These are phyloP conservation scores for Andrena bicolor DNA, from an alignment of 2,888 invertebrate species.

Conservation along the genomic window DNA sequence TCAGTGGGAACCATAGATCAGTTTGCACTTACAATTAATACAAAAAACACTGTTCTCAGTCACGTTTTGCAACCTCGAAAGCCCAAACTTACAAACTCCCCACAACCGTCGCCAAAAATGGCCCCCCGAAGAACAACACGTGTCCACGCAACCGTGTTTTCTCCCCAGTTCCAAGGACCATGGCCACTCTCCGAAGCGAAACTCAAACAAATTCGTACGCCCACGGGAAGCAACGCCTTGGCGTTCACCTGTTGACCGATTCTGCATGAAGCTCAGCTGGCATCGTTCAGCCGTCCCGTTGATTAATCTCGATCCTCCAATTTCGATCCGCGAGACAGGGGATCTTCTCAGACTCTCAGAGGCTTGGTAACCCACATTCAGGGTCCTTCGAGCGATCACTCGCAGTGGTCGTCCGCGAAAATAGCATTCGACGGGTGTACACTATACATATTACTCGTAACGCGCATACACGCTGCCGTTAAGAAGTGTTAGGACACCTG, in stretches of 20 bases:
- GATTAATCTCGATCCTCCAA: conserved; percentile 44
- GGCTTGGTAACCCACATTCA: conserved; percentile 61
- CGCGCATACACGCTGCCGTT: background rate
- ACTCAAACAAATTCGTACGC: conserved; percentile 16
- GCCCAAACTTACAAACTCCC: too few species aligned
- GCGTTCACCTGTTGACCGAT: conserved; percentile 4
- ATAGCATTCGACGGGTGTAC: conserved; percentile 52
- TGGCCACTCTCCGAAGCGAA: background rate
- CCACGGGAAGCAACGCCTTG: conserved; percentile 20
- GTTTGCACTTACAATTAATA: too few species aligned
- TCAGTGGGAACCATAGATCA: too few species aligned
- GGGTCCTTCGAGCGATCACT: conserved; percentile 60
- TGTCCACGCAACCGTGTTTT: too few species aligned
- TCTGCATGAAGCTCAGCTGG: background rate
- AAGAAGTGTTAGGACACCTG: too few species aligned
- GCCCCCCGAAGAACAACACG: too few species aligned
- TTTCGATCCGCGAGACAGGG: conserved; percentile 34
- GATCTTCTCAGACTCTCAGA: conserved; percentile 11
- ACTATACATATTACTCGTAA: background rate
- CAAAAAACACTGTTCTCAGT: too few species aligned
- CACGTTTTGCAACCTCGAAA: too few species aligned
- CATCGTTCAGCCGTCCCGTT: conserved; percentile 3
- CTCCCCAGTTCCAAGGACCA: background rate
- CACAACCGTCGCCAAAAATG: too few species aligned
- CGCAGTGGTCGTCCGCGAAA: conserved; percentile 53